phyloP scores from a whole-genome alignment of 2,888 invertebrate species.

The Ormyrus thymus region DNA sequence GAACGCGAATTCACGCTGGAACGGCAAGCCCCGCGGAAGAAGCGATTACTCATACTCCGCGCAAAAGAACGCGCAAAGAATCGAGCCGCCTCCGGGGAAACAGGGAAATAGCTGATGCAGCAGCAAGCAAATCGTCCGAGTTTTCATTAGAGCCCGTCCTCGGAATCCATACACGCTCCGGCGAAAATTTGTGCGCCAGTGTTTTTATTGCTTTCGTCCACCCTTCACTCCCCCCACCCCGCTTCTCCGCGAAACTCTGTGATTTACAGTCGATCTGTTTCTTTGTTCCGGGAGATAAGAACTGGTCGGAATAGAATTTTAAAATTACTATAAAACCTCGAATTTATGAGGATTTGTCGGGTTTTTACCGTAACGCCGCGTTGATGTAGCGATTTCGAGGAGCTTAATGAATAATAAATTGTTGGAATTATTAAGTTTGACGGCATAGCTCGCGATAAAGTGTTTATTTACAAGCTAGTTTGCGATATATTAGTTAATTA shows the following conservation, averaged over 20 bases:
- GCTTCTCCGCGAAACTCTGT: not conserved
- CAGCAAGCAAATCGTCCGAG: constrained; percentile 25
- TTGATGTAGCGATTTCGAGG: not conserved
- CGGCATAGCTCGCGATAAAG: no score
- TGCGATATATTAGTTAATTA: no score
- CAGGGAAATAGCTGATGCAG: constrained; percentile 34
- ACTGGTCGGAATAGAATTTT: constrained; percentile 34
- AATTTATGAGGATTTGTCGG: not conserved
- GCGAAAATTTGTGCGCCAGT: constrained; percentile 3
- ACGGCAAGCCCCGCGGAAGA: not conserved
- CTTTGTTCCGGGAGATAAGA: constrained; percentile 31
- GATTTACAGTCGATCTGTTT: constrained; percentile 34
- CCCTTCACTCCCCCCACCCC: not conserved
- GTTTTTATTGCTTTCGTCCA: constrained; percentile 18
- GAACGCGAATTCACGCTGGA: not conserved
- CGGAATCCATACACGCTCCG: not conserved
- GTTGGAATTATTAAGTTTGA: not conserved
- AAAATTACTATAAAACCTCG: constrained; percentile 14
- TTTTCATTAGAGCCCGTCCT: constrained; percentile 39
- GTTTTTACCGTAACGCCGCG: not conserved
- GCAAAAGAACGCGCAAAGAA: not conserved
- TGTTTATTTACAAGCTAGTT: no score
- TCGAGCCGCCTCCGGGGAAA: not conserved
- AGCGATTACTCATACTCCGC: constrained; percentile 25
- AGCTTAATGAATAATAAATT: not conserved